Evolutionary conservation across 2,113 vertebrate species (phyloP), one percentile per base, ranked within the genome.

Genomic region (Corvus cornix): DNA sequence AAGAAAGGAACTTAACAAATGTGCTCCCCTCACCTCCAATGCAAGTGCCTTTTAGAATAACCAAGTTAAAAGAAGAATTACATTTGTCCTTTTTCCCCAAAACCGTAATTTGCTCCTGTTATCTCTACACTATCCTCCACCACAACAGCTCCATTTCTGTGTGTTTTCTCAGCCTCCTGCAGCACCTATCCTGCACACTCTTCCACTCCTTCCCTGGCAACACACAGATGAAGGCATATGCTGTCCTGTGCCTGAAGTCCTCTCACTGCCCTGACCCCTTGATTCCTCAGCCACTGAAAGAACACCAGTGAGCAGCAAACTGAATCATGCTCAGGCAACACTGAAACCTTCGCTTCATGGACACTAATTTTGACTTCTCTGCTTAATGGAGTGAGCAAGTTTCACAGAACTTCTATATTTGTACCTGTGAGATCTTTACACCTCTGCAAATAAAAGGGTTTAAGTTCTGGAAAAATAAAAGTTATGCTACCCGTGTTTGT

Each of bases 181-280:
- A 73, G 48, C 22, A 77, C 7, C 64, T 51, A 37, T 26, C 7
- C 28, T 52, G 33, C 30, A 58, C 13, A 8, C 33, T 53, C 55
- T 46, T 66, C 13, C 52, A 55, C 46, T 51, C 26, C 35, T 16
- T 49, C 55, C 56, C 37, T 23, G 44, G 39, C n/a, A 79, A 17
- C 9, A 31, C 16, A 73, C 13, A 56, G 1, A 31, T 4, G 9
- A 31, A 79, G 20, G 8, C n/a, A 59, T 1, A 14, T 0, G 0
- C 16, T 33, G 22, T 27, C 31, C 44, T 30, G 8, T 4, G 9
- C 7, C 35, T 7, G 0, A 0, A 33, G 13, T 7, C 12, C 35
- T 77, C 55, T 6, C 5, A 1, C 60, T 74, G 64, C 27, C 30
- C 60, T 41, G 35, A 49, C 6, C 16, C 16, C 37, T 31, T 11